Percentiles rank a stretch among this genome's conserved stretches.
phyloP scores from a whole-genome alignment of 1,140 invertebrate genomes.

The Drosophila chauvacae region DNA sequence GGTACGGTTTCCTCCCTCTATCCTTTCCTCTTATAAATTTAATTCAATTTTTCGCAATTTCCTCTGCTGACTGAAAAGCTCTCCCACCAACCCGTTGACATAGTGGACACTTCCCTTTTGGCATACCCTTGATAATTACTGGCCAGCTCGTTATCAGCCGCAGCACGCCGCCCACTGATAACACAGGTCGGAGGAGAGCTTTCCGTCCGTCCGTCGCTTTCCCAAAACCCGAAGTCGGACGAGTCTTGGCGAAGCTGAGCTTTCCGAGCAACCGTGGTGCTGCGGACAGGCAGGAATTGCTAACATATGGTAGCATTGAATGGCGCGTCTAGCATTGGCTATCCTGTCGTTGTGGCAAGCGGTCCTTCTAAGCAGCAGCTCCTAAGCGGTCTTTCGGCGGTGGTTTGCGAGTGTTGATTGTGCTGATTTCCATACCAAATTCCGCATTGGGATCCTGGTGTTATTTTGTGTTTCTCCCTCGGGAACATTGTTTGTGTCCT shows the following conservation, averaged over 20 bases:
- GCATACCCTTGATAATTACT: conserved; percentile 44
- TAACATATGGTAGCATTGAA: conserved; percentile 76
- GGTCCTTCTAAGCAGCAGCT: conserved; percentile 37
- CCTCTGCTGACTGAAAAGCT: background rate
- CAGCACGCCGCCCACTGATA: conserved; percentile 50
- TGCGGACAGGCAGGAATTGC: conserved; percentile 41
- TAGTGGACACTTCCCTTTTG: conserved; percentile 7
- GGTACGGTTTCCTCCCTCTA: background rate
- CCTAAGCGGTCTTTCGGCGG: background rate
- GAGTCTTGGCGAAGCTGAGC: conserved; percentile 9
- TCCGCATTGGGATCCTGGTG: conserved; percentile 2
- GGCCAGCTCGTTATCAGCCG: conserved; percentile 45
- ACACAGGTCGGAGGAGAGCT: conserved; percentile 36
- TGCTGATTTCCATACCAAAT: conserved; percentile 17
- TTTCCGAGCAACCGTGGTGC: conserved; percentile 31
- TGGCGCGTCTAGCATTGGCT: conserved; percentile 71
- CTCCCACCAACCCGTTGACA: background rate
- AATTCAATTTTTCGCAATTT: background rate
- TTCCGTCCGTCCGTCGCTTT: conserved; percentile 10
- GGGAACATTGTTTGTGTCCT: conserved; percentile 8
- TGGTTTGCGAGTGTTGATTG: conserved; percentile 16
- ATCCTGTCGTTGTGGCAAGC: conserved; percentile 77
- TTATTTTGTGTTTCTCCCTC: conserved; percentile 15
- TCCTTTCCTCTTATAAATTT: background rate
- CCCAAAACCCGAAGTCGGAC: conserved; percentile 3